These are phyloP conservation scores for Hippopotamus amphibius DNA, from an alignment of 2,113 vertebrate genomes.

Conservation along the genomic window DNA sequence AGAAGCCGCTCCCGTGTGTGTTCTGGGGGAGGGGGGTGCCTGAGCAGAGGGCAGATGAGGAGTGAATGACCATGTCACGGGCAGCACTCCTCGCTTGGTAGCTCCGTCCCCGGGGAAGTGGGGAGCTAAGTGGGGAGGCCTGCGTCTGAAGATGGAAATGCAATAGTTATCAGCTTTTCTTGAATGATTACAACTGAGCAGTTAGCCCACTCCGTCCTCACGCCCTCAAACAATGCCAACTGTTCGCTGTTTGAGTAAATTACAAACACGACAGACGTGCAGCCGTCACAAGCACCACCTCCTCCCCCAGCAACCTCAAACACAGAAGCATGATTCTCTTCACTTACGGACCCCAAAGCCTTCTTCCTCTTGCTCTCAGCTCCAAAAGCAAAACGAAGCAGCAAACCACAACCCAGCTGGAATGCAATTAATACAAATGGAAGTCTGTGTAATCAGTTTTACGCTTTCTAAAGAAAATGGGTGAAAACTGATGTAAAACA, in stretches of 20 bases:
- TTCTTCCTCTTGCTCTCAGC: background rate
- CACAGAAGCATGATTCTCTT: background rate
- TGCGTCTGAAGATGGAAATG: background rate
- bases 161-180: fast-evolving
- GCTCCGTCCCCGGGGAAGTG: background rate
- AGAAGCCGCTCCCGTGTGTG: background rate
- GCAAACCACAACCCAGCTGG: background rate
- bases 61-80: fast-evolving
- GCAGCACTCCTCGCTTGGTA: fast-evolving
- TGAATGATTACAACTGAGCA: fast-evolving
- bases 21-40: background rate
- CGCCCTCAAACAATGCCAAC: background rate
- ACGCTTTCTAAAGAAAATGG: background rate
- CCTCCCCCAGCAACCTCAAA: background rate
- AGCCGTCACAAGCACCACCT: background rate
- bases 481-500: background rate
- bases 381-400: background rate
- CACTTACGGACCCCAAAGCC: background rate
- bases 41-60: background rate
- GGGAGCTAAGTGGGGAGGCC: fast-evolving
- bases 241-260: background rate
- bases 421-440: background rate
- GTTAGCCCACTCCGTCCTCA: background rate
- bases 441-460: background rate
- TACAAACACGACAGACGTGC: background rate